Base-by-base conservation (phyloP, 2,797 vertebrate species). In the Takifugu rubripes region DNA sequence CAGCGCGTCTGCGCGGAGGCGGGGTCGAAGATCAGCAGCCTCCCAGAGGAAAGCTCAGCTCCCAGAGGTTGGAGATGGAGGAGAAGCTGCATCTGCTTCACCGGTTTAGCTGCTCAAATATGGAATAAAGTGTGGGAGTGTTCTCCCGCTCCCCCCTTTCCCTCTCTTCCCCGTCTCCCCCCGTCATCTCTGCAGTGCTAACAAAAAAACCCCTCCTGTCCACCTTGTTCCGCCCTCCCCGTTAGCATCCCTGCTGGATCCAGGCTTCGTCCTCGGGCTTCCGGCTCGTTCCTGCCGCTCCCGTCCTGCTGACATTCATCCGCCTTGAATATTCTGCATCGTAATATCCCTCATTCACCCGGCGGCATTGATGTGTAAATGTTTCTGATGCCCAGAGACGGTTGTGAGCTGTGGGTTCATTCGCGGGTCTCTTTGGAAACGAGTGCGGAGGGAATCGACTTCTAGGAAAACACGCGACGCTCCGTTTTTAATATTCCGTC, bases 281-380 rank as follows among this genome's bases (percentile, higher is more conserved):
- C 54, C 56, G 46, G 55, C 60, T 15, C 0, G 42, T 21, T 25
- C 51, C 62, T 49, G 51, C 64, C 62, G 44, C 72, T 45, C 53
- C 67, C 21, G 24, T 53, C 56, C 26, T 65, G 54, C 50, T 78
- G 72, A 78, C 59, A 72, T 71, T 46, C 44, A 76, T 17, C 56
- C 11, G 25, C 61, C 51, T 79, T 59, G 72, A 73, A 77, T 78
- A 65, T 76, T 75, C 74, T 66, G 48, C 76, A 74, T 82, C 17
- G 51, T 65, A 75, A 72, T 70, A 62, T 12, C 36, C 42, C 27
- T 68, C 67, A 29, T 64, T 60, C 60, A 25, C 31, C 70, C 53
- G 6, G 17, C 63, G 49, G 59, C 48, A 81, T 86, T 90, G 70
- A 87, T 87, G 79, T 90, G 83, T 77, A 85, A 86, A 90, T 89